Evolutionary conservation across 2,888 invertebrate species (phyloP), one percentile per base, ranked within the genome.

Genomic region (Zygogramma bicolorata): DNA sequence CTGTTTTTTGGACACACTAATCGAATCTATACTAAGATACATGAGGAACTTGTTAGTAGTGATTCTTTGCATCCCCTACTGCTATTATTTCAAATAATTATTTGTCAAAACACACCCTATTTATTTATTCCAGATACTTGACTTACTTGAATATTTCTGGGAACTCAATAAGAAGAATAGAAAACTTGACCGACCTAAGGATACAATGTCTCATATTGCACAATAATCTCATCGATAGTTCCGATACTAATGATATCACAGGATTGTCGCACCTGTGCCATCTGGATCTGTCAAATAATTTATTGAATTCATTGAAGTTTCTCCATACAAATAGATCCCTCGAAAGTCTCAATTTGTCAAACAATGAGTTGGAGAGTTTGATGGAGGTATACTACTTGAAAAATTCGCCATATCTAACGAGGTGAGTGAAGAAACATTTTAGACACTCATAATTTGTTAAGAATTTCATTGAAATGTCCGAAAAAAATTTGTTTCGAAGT

Each of bases 111-210:
- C n/a, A n/a, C 34, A 38, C 13, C 3, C 34, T 13, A 2, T 38
- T 38, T 8, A 38, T 38, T 38, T 38, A 38, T 13, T 38, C 13
- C 77, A 92, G 91, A 79, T 90, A 89, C 81, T 86, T 92, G 15
- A 88, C 88, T 20, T 88, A 89, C 18, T 85, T 92, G 59, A 90
- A 92, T 80, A 83, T 92, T 34, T 91, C 91, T 0, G 88, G 89
- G 77, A 92, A 92, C 81, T 86, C 89, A 71, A 91, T 92, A 65
- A 87, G 88, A 77, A 84, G 85, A 13, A 82, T 92, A 1, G 90
- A 90, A 82, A 90, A 91, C 81, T 84, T 92, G 70, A 89, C 89
- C 77, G 80, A 90, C 75, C 83, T 91, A 58, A 60, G 79, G 18
- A 84, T 92, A 0, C 75, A 84, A 71, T 80, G 83, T 75, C 58